Evolutionary conservation across 2,797 vertebrate genomes (phyloP).

Genomic region (Acanthurus tractus): DNA sequence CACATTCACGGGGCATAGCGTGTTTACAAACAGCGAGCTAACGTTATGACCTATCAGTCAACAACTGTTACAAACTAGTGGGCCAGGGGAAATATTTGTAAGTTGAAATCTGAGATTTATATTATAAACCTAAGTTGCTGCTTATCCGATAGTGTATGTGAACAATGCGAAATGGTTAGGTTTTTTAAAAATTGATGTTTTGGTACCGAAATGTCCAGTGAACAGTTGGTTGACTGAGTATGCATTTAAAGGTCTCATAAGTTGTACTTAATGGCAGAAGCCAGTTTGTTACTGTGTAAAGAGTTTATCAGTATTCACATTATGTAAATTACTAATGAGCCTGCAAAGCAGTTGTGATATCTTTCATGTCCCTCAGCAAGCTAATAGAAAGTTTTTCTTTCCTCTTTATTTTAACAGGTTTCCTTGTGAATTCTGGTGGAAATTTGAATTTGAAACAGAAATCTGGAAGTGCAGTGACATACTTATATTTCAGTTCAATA

Average conservation of each 20-base stretch:
- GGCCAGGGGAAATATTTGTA: neutral
- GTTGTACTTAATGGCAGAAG: no score
- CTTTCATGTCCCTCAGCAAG: neutral
- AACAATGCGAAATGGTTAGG: neutral
- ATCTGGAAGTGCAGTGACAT: slow-evolving; percentile 45
- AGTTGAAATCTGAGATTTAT: fast-evolving
- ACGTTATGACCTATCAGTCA: neutral
- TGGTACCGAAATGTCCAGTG: no score
- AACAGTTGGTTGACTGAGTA: no score
- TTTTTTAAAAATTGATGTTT: neutral
- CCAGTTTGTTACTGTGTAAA: no score
- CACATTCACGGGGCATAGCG: slow-evolving; percentile 19
- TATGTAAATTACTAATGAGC: neutral
- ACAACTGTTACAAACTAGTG: neutral
- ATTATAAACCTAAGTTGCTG: neutral
- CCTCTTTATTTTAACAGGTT: slow-evolving; percentile 69
- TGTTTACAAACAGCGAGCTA: slow-evolving; percentile 75
- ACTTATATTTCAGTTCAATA: slow-evolving; percentile 5
- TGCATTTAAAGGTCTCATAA: no score
- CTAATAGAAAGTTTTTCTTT: neutral
- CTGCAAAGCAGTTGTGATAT: neutral
- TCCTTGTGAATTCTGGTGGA: slow-evolving; percentile 48
- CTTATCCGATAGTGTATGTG: neutral
- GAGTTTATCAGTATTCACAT: neutral
- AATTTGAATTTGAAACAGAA: slow-evolving; percentile 47